Percentiles rank a stretch among this genome's conserved stretches.
These are phyloP conservation scores for Crocuta crocuta DNA, from an alignment of 2,113 vertebrate species.

Conservation along the genomic window DNA sequence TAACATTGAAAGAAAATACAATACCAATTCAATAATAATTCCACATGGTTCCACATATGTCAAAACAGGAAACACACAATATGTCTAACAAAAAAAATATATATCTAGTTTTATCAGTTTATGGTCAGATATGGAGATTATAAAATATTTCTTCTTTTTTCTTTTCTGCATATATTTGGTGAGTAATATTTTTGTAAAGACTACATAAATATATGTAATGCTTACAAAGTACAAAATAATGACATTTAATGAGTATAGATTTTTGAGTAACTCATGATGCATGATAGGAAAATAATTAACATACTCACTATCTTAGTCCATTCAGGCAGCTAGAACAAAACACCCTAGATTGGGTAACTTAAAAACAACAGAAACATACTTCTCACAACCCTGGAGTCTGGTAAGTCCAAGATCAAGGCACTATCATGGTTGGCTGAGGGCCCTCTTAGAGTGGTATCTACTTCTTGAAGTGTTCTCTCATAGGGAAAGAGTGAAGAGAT, in stretches of 20 bases:
- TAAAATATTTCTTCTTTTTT: not conserved
- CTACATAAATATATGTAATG: not conserved
- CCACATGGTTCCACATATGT: not conserved
- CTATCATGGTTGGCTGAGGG: not conserved
- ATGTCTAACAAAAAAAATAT: not conserved
- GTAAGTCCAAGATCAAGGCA: not conserved
- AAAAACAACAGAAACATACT: not conserved
- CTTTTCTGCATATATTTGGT: not conserved
- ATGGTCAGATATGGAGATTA: not conserved
- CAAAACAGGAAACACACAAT: not conserved
- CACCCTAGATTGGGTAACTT: not conserved
- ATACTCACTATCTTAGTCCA: not conserved
- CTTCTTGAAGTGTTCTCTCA: not conserved
- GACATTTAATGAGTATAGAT: not conserved
- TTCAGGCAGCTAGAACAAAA: not conserved
- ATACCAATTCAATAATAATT: not conserved
- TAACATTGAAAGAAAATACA: not conserved
- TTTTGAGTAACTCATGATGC: not conserved
- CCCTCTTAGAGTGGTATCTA: not conserved
- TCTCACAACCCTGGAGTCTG: not conserved
- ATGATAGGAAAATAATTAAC: not conserved
- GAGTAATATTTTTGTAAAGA: not conserved
- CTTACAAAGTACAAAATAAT: slow-evolving; percentile 2
- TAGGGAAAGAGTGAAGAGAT: not conserved
- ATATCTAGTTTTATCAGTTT: not conserved